These are phyloP conservation scores for Saguinus midas DNA, from an alignment of 2,113 vertebrate genomes.

Conservation along the genomic window DNA sequence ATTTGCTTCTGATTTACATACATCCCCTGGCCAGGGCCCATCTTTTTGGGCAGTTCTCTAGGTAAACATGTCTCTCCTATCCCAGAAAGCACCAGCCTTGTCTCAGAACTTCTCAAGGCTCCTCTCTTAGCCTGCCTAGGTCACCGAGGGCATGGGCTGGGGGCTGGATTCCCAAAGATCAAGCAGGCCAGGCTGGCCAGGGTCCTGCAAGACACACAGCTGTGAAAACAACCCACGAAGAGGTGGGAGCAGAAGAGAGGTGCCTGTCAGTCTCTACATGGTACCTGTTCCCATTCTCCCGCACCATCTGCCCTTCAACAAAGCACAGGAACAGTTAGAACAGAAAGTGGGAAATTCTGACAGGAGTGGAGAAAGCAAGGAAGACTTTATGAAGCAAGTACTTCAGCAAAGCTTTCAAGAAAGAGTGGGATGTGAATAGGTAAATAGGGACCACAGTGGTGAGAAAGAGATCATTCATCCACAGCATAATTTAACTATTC, in stretches of 20 bases:
- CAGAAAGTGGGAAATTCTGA: neutral
- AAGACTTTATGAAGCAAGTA: neutral
- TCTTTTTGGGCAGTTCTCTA: constrained; percentile 18
- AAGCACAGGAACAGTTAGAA: neutral
- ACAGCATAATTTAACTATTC: neutral
- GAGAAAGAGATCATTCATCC: neutral
- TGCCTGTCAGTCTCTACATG: neutral
- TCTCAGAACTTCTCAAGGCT: neutral
- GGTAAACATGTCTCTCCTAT: neutral
- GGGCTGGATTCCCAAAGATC: neutral
- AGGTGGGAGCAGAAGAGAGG: neutral
- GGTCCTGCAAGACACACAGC: neutral
- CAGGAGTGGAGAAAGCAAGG: neutral
- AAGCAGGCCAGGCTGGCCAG: neutral
- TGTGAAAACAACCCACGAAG: neutral
- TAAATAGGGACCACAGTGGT: neutral
- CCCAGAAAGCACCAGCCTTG: neutral
- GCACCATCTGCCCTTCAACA: neutral
- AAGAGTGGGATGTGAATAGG: neutral
- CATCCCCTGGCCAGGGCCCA: neutral
- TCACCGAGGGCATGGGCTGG: neutral
- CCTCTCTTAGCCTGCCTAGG: neutral
- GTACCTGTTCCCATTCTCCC: neutral
- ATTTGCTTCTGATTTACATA: constrained; percentile 77
- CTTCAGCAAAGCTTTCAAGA: neutral